Evolutionary conservation across 1,140 invertebrate species (phyloP).

Genomic region (Ceratina calcarata): DNA sequence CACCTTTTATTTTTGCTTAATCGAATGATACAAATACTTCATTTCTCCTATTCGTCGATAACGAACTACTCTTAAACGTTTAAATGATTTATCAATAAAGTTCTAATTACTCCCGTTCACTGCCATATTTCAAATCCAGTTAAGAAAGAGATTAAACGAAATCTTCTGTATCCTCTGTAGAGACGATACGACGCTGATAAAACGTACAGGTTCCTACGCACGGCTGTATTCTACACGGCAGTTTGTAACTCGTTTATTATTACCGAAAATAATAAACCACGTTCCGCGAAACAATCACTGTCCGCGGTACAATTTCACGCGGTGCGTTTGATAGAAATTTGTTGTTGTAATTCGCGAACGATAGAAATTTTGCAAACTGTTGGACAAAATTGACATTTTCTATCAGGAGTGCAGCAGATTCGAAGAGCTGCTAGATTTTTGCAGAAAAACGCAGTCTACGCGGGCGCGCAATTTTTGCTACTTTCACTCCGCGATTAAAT

Average conservation of each 20-base stretch:
- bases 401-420: slow-evolving; percentile 14
- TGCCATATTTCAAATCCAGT: too few relatives aligned
- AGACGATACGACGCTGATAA: slow-evolving; percentile 26
- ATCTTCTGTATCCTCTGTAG: too few relatives aligned
- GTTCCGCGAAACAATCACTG: too few relatives aligned
- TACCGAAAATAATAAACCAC: slow-evolving; percentile 16
- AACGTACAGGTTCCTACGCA: background rate
- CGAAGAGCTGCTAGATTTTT: slow-evolving; percentile 40
- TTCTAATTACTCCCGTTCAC: too few relatives aligned
- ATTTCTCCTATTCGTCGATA: too few relatives aligned
- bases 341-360: slow-evolving; percentile 26
- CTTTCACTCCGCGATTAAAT: slow-evolving; percentile 19
- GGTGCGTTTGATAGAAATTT: slow-evolving; percentile 26
- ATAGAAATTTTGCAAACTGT: slow-evolving; percentile 45
- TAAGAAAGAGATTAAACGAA: too few relatives aligned
- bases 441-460: slow-evolving; percentile 25
- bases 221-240: background rate
- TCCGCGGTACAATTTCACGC: background rate
- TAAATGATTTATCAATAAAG: too few relatives aligned
- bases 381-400: slow-evolving; percentile 46
- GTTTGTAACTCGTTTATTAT: background rate
- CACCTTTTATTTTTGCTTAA: background rate
- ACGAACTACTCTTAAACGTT: too few relatives aligned
- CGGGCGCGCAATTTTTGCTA: slow-evolving; percentile 30
- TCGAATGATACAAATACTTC: too few relatives aligned